Base-by-base conservation (phyloP, 2,113 vertebrate species). In the Anolis sagrei region DNA sequence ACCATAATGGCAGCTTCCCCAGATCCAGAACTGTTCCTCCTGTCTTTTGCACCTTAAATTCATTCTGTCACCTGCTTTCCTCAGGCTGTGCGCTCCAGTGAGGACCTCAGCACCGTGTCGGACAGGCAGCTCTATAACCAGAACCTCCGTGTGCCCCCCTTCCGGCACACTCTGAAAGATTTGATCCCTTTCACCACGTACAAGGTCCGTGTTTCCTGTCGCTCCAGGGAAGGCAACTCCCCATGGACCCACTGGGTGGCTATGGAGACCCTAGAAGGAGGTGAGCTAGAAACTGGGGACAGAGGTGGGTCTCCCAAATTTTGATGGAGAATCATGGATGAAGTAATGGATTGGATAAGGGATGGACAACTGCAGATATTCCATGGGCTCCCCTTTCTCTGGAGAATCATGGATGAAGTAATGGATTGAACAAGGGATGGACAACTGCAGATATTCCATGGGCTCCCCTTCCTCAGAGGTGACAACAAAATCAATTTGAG, bases 201-300 rank as follows among this genome's bases (percentile, higher is more conserved):
- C 29, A 89, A 96, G 0, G 93, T 97, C 76, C 95, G 97, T n/a
- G 95, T 97, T 89, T 95, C 97, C 19, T 98, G 98, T 77, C 91
- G 94, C 88, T 98, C 96, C 94, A 96, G 92, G 88, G 95, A 98
- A 90, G 97, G 98, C 0, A 72, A 95, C 1, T 98, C 98, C 0
- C 94, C 94, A 6, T 98, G 98, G 98, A 97, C 97, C 0, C 93
- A 95, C 72, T 98, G 98, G 97, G 85, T 94, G 72, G 89, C 93
- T 25, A 89, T 96, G 44, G 88, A 68, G 76, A 97, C 97, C 54
- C 82, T 83, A 72, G 96, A 97, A 96, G 97, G 96, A 95, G 97
- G 97, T 97, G 93, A 81, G 82, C 16, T 7, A 9, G 44, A 70
- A 34, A 23, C 4, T 1, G 36, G 36, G 64, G 27, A 68, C 10